Base-by-base conservation (phyloP, 2,888 invertebrate genomes). In the Drosophila ezoana region DNA sequence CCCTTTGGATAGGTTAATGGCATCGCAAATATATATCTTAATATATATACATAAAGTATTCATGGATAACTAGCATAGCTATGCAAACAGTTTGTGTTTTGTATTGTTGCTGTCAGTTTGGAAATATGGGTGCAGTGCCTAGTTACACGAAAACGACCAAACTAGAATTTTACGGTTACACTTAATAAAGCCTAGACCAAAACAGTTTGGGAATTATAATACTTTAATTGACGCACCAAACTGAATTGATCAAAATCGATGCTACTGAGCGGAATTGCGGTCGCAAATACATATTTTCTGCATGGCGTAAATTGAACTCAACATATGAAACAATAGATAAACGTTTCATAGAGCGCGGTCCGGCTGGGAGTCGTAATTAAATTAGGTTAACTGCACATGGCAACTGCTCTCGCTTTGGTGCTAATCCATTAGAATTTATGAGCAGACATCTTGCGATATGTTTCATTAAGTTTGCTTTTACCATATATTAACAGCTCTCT, bases 1-100 rank as follows among this genome's bases (percentile, higher is more conserved):
- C 59, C 45, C 37, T 16, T 16, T 33, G 49, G 37, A 40, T 59
- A 53, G 67, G 62, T 72, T 75, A 77, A 75, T 67, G 59, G 67
- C 67, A 67, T 38, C n/a, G 47, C 56, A 71, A 43, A 71, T 43
- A 63, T 33, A 61, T 40, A 62, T 28, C 28, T 8, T 28, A 23
- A 56, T 18, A 1, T 20, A 33, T 33, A 11, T 37, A n/a, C 10
- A 41, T 53, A 35, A 40, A 47, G 28, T 52, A 49, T 35, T 38
- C 33, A 49, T 20, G 54, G 32, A 63, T 61, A 72, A 71, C 66
- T 58, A 44, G 47, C 45, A 45, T 35, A 38, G 38, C 48, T 54
- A 33, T 38, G 61, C 51, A 71, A 71, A 71, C 53, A 70, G 54
- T 60, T 60, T 59, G 28, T 28, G 28, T 28, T 28, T 8, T 8